A percentile compares a stretch with the other conserved stretches of the same genome.
phyloP scores from a whole-genome alignment of 2,113 vertebrate genomes.

The Carassius auratus region DNA sequence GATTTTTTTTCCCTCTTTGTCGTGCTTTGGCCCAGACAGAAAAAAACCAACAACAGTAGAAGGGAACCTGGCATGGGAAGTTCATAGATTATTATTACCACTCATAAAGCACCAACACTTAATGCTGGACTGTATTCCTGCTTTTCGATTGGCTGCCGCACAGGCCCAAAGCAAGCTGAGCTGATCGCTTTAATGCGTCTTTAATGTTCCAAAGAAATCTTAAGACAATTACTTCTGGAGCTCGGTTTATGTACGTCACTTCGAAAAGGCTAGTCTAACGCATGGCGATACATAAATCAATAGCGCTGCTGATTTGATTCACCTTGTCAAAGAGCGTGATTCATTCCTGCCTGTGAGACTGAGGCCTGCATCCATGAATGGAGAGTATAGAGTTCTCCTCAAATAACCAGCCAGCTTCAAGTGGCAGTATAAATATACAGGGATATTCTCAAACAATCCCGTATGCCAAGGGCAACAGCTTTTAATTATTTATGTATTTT shows the following conservation, averaged over 20 bases:
- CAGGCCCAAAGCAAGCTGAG: neutral
- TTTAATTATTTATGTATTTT: constrained; percentile 78
- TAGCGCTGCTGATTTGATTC: constrained; percentile 53
- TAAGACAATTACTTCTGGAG: constrained; percentile 15
- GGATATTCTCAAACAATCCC: constrained; percentile 76
- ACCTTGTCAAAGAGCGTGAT: constrained; percentile 65
- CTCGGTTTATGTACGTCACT: neutral
- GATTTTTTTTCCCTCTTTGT: constrained; percentile 52
- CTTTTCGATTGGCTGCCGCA: neutral
- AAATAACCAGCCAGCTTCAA: constrained; percentile 67
- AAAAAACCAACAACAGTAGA: constrained; percentile 47
- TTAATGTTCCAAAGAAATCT: constrained; percentile 9
- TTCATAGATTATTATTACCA: constrained; percentile 50
- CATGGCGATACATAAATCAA: constrained; percentile 33
- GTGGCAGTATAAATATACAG: constrained; percentile 76
- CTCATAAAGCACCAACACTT: constrained; percentile 13
- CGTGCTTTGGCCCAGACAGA: constrained; percentile 57
- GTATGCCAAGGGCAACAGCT: constrained; percentile 76
- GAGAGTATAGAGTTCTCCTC: constrained; percentile 56
- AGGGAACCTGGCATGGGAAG: constrained; percentile 53
- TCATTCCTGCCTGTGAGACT: constrained; percentile 54
- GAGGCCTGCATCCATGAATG: constrained; percentile 65
- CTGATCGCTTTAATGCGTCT: neutral
- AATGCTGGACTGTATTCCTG: neutral
- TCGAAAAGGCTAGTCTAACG: neutral